Conservation (phyloP, 2,888 invertebrate genomes). For the Hypomecis atomaria region DNA sequence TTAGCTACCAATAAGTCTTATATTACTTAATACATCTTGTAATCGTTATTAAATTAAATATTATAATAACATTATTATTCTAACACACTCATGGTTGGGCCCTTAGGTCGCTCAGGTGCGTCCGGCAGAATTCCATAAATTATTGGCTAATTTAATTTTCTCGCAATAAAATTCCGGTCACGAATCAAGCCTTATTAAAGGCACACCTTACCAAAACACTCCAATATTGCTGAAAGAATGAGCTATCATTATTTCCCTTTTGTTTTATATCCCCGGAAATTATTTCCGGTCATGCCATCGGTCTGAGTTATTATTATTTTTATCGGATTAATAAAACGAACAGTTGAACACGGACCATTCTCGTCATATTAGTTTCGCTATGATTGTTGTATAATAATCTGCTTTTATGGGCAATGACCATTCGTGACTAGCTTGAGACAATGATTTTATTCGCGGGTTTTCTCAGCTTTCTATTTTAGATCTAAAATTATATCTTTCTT, state of each 20-base stretch:
- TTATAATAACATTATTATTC: no score
- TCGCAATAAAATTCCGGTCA: constrained; percentile 64
- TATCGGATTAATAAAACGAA: constrained; percentile 72
- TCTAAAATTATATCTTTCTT: no score
- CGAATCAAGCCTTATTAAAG: constrained; percentile 57
- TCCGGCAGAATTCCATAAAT: constrained; percentile 12
- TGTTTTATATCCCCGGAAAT: constrained; percentile 71
- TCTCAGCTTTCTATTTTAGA: no score
- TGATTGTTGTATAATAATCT: constrained; percentile 43
- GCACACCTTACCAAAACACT: constrained; percentile 73
- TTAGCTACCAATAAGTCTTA: no score
- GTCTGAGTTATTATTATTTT: constrained; percentile 73
- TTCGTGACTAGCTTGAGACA: constrained; percentile 5
- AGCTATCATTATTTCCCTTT: constrained; percentile 68
- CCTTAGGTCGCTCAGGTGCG: neutral
- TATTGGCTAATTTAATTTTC: constrained; percentile 61
- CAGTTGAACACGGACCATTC: constrained; percentile 48
- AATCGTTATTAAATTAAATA: no score
- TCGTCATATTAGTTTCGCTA: constrained; percentile 45
- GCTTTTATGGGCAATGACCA: constrained; percentile 21
- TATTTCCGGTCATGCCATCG: constrained; percentile 79
- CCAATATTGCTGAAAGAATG: constrained; percentile 74
- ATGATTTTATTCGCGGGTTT: neutral
- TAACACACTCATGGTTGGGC: no score
- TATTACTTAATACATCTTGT: no score